These are phyloP conservation scores for Porites lobata DNA, from an alignment of 92 coral and sea anemone genomes.

Conservation along the genomic window DNA sequence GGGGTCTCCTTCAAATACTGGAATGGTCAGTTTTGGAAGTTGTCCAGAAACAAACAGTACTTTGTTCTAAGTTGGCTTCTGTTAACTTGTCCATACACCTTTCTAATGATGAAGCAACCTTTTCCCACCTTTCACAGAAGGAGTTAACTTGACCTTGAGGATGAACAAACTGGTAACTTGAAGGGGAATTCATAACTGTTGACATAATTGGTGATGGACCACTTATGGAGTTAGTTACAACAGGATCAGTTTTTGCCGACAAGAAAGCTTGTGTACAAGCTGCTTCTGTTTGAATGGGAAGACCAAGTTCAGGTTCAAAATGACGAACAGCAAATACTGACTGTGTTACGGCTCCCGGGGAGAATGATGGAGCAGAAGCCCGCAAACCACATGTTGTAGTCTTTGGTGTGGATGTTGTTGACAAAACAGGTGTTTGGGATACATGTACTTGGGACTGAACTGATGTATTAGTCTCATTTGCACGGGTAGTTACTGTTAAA, in stretches of 20 bases:
- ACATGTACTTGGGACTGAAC: not conserved
- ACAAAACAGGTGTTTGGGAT: not conserved
- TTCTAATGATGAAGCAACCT: constrained; percentile 20
- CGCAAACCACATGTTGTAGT: not conserved
- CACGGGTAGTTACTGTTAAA: constrained; percentile 9
- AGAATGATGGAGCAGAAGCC: constrained; percentile 4
- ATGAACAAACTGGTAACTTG: not conserved
- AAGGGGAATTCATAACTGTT: not conserved
- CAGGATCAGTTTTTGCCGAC: not conserved
- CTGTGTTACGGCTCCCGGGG: constrained; percentile 15
- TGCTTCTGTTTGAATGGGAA: constrained; percentile 17
- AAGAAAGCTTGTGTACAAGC: not conserved
- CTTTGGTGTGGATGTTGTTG: not conserved
- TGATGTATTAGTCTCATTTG: not conserved
- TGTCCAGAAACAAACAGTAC: not conserved
- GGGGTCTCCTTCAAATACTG: constrained; percentile 69
- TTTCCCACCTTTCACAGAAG: constrained; percentile 5
- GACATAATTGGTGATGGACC: constrained; percentile 13
- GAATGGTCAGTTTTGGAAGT: constrained; percentile 50
- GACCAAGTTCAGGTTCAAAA: not conserved
- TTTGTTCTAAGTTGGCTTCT: constrained; percentile 36
- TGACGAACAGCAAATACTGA: constrained; percentile 17
- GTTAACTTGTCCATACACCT: constrained; percentile 50
- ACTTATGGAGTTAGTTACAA: not conserved
- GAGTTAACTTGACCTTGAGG: constrained; percentile 1